A percentile compares a stretch with the other conserved stretches of the same genome.
phyloP scores from a whole-genome alignment of 2,113 vertebrate species.

The Phalacrocorax aristotelis region DNA sequence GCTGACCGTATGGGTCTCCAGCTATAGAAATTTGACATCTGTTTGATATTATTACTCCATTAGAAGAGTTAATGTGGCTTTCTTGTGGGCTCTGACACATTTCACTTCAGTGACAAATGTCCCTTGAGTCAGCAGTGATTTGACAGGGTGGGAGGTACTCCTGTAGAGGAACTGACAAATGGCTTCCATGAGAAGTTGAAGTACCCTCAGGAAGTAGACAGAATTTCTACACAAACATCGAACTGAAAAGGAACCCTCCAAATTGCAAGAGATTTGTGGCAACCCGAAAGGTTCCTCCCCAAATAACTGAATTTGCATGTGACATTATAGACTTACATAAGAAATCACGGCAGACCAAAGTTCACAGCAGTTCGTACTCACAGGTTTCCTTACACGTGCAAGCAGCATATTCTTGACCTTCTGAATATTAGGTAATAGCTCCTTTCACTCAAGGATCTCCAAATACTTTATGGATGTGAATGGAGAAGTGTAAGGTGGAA shows the following conservation, averaged over 20 bases:
- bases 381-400: neutral
- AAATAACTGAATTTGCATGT: neutral
- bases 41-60: conserved; percentile 58
- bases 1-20: neutral
- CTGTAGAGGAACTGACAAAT: conserved; percentile 4
- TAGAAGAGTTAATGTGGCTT: conserved; percentile 39
- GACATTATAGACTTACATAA: neutral
- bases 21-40: conserved; percentile 55
- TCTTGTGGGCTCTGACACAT: conserved; percentile 47
- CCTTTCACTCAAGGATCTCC: neutral
- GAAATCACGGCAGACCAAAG: neutral
- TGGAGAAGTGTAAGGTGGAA: neutral
- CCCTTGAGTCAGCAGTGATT: neutral
- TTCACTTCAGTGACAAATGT: conserved; percentile 34
- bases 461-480: neutral
- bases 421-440: neutral
- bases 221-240: conserved; percentile 20
- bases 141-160: neutral
- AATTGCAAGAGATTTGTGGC: neutral
- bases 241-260: neutral
- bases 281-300: neutral
- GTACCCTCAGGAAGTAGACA: conserved; percentile 3
- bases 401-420: neutral
- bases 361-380: neutral
- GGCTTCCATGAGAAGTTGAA: conserved; percentile 35